Evolutionary conservation across 1,140 invertebrate genomes (phyloP).

Genomic region (Oncopodura yosiiana): DNA sequence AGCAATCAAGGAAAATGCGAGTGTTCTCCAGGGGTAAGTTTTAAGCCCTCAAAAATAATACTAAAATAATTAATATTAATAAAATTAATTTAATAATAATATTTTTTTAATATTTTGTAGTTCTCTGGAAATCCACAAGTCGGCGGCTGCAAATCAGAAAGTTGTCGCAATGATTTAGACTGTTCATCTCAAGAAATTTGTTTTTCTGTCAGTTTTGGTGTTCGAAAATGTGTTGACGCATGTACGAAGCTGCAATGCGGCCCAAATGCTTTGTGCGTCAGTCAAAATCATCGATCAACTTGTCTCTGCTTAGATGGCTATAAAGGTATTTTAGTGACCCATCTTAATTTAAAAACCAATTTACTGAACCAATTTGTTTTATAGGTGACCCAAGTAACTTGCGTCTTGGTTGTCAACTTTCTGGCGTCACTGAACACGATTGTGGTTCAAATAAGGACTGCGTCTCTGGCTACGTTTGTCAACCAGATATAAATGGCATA

Average conservation of each 20-base stretch:
- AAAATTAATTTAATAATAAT: no score
- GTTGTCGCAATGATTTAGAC: conserved; percentile 61
- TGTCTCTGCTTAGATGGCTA: conserved; percentile 72
- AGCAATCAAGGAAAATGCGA: conserved; percentile 63
- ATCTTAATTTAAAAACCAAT: conserved; percentile 22
- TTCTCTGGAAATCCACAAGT: conserved; percentile 63
- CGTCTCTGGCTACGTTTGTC: conserved; percentile 47
- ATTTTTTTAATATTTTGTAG: no score
- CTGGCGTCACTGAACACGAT: conserved; percentile 42
- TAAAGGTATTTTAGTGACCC: conserved; percentile 28
- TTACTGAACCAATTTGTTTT: background rate
- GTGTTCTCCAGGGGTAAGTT: conserved; percentile 66
- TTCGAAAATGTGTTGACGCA: conserved; percentile 71
- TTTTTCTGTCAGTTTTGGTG: conserved; percentile 60
- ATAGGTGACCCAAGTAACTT: conserved; percentile 68
- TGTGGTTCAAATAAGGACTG: conserved; percentile 65
- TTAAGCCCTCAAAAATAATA: no score
- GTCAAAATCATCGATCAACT: conserved; percentile 66
- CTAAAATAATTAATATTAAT: no score
- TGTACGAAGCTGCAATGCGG: conserved; percentile 77
- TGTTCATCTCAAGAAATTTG: conserved; percentile 73
- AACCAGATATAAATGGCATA: conserved; percentile 45
- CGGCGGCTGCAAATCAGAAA: conserved; percentile 58
- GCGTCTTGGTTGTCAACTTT: conserved; percentile 56
- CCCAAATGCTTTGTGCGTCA: conserved; percentile 74